A percentile compares a stretch with the other conserved stretches of the same genome.
phyloP scores from a whole-genome alignment of 2,113 vertebrate genomes.

The Gnathonemus longibarbis region DNA sequence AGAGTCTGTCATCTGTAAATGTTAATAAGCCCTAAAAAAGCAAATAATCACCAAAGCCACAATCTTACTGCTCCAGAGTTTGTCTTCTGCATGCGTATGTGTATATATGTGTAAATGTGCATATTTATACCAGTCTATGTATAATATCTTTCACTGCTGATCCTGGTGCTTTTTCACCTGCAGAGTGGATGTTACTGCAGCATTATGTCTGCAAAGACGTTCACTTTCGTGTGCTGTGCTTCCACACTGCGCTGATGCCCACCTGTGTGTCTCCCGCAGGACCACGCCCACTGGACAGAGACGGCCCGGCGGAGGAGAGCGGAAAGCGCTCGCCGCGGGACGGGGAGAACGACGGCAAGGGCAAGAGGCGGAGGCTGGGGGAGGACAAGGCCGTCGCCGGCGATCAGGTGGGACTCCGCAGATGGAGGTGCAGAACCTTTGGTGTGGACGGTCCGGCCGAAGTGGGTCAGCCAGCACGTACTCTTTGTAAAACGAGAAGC shows the following conservation, averaged over 20 bases:
- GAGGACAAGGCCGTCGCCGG: slow-evolving; percentile 80
- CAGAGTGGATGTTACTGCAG: not conserved
- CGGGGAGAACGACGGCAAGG: slow-evolving; percentile 78
- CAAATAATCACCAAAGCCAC: not conserved
- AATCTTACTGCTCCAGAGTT: not conserved
- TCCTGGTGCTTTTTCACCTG: not conserved
- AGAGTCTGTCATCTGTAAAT: not conserved
- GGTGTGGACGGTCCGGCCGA: slow-evolving; percentile 14
- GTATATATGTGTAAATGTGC: not conserved
- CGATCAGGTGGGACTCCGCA: slow-evolving; percentile 72
- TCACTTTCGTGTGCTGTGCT: not conserved
- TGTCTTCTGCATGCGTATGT: not conserved
- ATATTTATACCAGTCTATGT: not conserved
- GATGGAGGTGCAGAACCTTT: slow-evolving; percentile 1
- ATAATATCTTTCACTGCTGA: not conserved
- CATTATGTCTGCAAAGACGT: not conserved
- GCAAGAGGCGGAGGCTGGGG: slow-evolving; percentile 79
- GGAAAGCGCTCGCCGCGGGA: slow-evolving; percentile 73
- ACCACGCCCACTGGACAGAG: slow-evolving; percentile 77
- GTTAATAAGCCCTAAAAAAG: not conserved
- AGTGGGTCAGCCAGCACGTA: too few species aligned
- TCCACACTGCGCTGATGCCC: not conserved
- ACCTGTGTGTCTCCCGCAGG: slow-evolving; percentile 58
- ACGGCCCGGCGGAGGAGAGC: slow-evolving; percentile 63
- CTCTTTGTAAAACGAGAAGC: not conserved